Evolutionary conservation across 2,113 vertebrate species (phyloP), one percentile per base, ranked within the genome.

Genomic region (Aleadryas rufinucha): DNA sequence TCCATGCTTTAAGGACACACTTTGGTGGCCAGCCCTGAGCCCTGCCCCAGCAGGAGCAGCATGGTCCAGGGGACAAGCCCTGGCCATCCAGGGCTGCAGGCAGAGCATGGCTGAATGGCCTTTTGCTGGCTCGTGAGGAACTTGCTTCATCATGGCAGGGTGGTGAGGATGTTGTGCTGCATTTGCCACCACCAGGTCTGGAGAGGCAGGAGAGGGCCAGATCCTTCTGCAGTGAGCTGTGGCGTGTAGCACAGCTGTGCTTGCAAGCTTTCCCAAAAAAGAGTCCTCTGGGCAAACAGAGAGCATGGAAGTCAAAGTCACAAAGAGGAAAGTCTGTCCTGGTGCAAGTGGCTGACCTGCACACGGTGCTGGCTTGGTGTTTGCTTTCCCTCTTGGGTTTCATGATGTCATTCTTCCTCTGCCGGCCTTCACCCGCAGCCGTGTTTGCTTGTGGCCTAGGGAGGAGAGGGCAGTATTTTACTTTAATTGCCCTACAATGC

Each of bases 381-480:
- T 95, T 96, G 75, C 71, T 90, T 95, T 95, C 64, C 85, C n/a
- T 90, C 87, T 83, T 86, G 68, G 79, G 50, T 74, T 85, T 95
- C 87, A 59, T 94, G 93, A 96, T 81, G 90, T 96, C 95, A 86
- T 63, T 61, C 84, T 93, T 91, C 59, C 75, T 69, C 63, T 72
- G 31, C 61, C 69, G 61, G 41, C 85, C 85, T 95, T 90, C 57
- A 59, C 49, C 82, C 3, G 0, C 87, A 80, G 82, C 18, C 13
- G 0, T 88, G 65, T 92, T 96, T 94, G 87, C 90, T 70, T 95
- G 87, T 69, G 75, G 95, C 27, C 88, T 83, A 19, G 68, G 68
- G 35, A 95, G 91, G 76, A 65, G 52, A 42, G 28, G 39, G 35
- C 33, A 49, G 63, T 96, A 54, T 53, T 95, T 95, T 68, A 60